These are phyloP conservation scores for Bryconaethiops microstoma DNA, from an alignment of 2,797 vertebrate species.

Conservation along the genomic window DNA sequence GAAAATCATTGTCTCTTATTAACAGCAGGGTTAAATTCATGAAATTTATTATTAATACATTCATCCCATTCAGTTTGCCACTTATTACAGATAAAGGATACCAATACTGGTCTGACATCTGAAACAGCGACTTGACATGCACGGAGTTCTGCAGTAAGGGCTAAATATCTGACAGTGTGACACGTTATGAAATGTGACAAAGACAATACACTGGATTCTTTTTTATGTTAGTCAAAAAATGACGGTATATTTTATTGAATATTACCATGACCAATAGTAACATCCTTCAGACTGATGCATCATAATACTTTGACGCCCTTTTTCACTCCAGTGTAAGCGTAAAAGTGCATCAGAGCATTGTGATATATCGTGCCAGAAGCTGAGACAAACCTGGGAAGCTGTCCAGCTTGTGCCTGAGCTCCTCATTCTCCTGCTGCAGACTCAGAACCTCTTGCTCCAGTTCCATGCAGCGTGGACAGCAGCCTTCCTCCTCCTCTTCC, in stretches of 20 bases:
- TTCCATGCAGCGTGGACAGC: slow-evolving; percentile 95
- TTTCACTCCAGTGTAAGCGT: not conserved
- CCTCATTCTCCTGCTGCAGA: slow-evolving; percentile 98
- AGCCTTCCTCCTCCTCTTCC: slow-evolving; percentile 94
- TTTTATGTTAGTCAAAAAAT: not conserved
- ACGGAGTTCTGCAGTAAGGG: no score
- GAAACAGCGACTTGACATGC: no score
- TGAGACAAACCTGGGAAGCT: slow-evolving; percentile 86
- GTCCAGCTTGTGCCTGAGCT: slow-evolving; percentile 93
- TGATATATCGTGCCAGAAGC: no score
- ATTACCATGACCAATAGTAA: not conserved
- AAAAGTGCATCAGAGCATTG: not conserved
- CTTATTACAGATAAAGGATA: no score
- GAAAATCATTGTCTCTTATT: no score
- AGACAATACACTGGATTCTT: no score
- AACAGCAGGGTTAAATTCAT: no score
- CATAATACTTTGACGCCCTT: not conserved
- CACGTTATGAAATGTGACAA: no score
- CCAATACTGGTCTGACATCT: no score
- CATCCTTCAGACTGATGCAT: not conserved
- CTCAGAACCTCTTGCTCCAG: slow-evolving; percentile 97
- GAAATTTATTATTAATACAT: no score
- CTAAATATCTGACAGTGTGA: no score
- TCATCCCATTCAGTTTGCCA: no score
- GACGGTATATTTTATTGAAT: not conserved